Base-by-base conservation (phyloP, 1,140 invertebrate genomes). In the Anoplophora glabripennis region DNA sequence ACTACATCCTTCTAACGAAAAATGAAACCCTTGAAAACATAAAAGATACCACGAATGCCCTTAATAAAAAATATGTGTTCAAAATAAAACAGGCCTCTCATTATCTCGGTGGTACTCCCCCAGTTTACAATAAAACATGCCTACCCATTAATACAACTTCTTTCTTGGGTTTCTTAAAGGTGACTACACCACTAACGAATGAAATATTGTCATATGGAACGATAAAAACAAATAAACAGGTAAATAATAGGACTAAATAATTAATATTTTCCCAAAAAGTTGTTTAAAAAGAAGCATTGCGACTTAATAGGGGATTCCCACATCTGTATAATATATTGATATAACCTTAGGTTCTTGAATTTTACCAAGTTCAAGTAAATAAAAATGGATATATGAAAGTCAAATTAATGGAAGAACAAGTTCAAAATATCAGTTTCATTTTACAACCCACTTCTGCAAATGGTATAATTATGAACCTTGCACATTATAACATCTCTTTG, bases 91-190 rank as follows among this genome's bases (percentile, higher is more conserved):
- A 64, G 35, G 48, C 66, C 10, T 42, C 57, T 7, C 57, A 66
- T 49, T 70, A 58, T 37, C 33, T 71, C 14, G 71, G 71, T 12
- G 71, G 71, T 8, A 40, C 71, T 42, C 60, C 69, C 8, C 67
- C 68, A 11, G 59, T 58, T 15, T 59, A 64, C 12, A 57, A 67
- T 35, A 35, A 35, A 7, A 53, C 7, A 1, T 51, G 46, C 37
- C 35, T 70, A 33, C 46, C 55, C 4, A 54, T 64, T 10, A 61
- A 63, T 17, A 63, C 56, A 8, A 63, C 58, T 9, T 60, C 70
- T 4, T 69, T 69, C 40, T 59, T 72, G 34, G 70, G 70, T 36
- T 62, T 67, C 42, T 40, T 72, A 1, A 64, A 57, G 21, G 21
- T 40, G 41, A 35, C n/a, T 14, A 21, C 48, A 5, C 47, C 53